Conservation (phyloP, 2,113 vertebrate species). For the Antigone vipio region DNA sequence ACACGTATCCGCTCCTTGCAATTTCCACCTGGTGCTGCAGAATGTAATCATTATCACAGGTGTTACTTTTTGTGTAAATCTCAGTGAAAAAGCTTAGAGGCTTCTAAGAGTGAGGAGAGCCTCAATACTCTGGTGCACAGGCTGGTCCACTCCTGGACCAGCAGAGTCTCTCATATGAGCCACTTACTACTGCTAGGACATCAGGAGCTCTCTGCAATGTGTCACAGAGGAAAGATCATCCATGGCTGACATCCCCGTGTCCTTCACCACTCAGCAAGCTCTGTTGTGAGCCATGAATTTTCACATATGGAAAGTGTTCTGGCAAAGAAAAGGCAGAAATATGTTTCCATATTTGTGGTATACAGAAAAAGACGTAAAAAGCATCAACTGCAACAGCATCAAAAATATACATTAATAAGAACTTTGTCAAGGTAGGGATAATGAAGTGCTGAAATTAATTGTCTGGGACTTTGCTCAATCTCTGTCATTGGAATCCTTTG, state of each 20-base stretch:
- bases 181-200: not conserved
- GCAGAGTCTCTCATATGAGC: not conserved
- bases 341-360: not conserved
- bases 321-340: not conserved
- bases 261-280: not conserved
- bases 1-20: not conserved
- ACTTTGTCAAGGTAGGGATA: not conserved
- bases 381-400: not conserved
- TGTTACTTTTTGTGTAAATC: not conserved
- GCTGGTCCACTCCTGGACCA: not conserved
- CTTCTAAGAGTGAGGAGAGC: not conserved
- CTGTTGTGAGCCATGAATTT: rapidly evolving
- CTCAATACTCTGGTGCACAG: not conserved
- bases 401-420: not conserved
- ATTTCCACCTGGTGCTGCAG: not conserved
- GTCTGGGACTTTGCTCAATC: not conserved
- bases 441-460: not conserved
- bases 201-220: not conserved
- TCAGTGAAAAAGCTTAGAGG: not conserved
- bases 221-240: not conserved
- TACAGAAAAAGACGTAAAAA: not conserved
- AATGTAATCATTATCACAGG: not conserved
- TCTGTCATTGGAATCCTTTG: not conserved
- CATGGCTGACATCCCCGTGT: not conserved
- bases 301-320: not conserved